Base-by-base conservation (phyloP, 2,113 vertebrate genomes). In the Hippopotamus amphibius region DNA sequence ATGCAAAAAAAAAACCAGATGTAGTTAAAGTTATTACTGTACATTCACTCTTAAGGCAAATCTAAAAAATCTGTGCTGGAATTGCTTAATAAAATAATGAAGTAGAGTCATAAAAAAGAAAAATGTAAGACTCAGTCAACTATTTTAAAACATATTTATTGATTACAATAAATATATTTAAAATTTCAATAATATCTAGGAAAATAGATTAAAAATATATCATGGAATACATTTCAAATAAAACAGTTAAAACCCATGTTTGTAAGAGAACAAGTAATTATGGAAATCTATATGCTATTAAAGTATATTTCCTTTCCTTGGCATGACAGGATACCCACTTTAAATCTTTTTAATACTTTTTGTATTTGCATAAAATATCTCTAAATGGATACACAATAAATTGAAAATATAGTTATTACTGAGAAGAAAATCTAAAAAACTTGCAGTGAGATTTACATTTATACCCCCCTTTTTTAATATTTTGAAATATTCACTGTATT, bases 281-380 rank as follows among this genome's bases (percentile, higher is more conserved):
- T 80, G 7, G 1, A 95, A 53, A 74, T 30, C 76, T 77, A 24
- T 37, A 89, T n/a, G 66, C 66, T 96, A 1, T 93, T 96, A 97
- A 28, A 83, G 88, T 92, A 88, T 61, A 91, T 79, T 92, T 41
- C 19, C 61, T 88, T 43, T 86, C 19, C 69, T 96, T 96, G 1
- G 3, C 30, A 41, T 7, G 12, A 88, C 90, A 91, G 17, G 89
- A 83, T 92, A 90, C 77, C 2, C 19, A 86, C 37, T 95, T 95
- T 96, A 95, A 82, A 65, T 50, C 6, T 21, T 72, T 89, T 90
- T 80, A 79, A 88, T 66, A 76, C 8, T 84, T 63, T 28, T 66
- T 65, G 2, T 53, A 85, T 84, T 93, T 96, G 63, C 63, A 88
- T 79, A 83, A 83, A 66, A 65, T 59, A 33, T 46, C 17, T 85